Conservation (phyloP, 2,888 invertebrate genomes). For the Napeogenes sylphis region DNA sequence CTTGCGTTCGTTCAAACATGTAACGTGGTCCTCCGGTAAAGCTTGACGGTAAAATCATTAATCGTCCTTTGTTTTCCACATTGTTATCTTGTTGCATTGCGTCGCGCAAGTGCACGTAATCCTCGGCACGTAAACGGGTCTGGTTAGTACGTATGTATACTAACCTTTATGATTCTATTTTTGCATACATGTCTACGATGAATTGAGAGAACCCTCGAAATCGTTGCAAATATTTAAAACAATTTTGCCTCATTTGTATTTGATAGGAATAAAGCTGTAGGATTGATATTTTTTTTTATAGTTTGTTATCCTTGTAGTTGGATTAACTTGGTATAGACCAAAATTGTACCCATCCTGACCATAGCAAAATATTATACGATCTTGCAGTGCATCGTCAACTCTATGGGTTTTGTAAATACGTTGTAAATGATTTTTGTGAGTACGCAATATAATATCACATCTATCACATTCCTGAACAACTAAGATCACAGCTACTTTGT, state of each 20-base stretch:
- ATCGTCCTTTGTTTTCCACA: too few relatives aligned
- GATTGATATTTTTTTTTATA: not conserved
- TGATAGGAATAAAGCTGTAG: not conserved
- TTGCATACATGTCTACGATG: not conserved
- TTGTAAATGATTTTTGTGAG: conserved; percentile 13
- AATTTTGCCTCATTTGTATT: not conserved
- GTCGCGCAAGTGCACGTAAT: too few relatives aligned
- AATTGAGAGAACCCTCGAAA: not conserved
- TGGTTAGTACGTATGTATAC: conserved; percentile 4
- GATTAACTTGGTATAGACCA: conserved; percentile 1
- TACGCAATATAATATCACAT: conserved; percentile 31
- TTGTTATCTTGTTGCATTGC: too few relatives aligned
- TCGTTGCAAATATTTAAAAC: not conserved
- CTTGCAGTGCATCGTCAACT: conserved; percentile 14
- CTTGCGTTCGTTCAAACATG: conserved; percentile 26
- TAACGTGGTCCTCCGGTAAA: too few relatives aligned
- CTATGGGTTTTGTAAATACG: conserved; percentile 16
- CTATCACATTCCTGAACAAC: too few relatives aligned
- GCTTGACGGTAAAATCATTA: too few relatives aligned
- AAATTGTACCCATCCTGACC: conserved; percentile 17
- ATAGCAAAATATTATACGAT: conserved; percentile 15
- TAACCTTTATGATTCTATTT: conserved; percentile 16
- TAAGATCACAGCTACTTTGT: too few relatives aligned
- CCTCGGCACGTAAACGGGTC: conserved; percentile 20
- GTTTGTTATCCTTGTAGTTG: not conserved